A percentile compares a stretch with the other conserved stretches of the same genome.
Conservation (phyloP, 2,888 invertebrate species). For the Pseudococcus jackbeardsleyi region DNA sequence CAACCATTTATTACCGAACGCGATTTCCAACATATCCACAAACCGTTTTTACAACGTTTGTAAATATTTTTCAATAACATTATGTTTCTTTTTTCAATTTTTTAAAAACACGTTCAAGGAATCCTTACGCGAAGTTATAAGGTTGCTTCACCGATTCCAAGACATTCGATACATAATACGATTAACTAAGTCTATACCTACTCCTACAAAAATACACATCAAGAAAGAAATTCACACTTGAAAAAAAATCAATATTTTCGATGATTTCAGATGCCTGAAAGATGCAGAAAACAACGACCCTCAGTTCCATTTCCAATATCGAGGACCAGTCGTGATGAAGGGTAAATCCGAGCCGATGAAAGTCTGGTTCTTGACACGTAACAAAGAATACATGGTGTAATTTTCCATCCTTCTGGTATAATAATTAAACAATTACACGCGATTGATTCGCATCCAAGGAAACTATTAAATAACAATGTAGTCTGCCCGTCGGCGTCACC, state of each 20-base stretch:
- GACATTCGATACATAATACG: slow-evolving; percentile 21
- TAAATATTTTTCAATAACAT: not conserved
- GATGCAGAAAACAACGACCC: slow-evolving; percentile 87
- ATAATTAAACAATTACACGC: slow-evolving; percentile 51
- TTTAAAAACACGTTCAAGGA: slow-evolving; percentile 33
- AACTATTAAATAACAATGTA: slow-evolving; percentile 46
- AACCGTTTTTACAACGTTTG: not conserved
- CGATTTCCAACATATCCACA: not conserved
- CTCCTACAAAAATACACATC: not conserved
- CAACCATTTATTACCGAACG: slow-evolving; percentile 24
- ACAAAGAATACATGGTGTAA: slow-evolving; percentile 66
- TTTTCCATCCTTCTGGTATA: not conserved
- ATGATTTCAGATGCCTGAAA: slow-evolving; percentile 80
- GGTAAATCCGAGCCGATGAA: slow-evolving; percentile 95
- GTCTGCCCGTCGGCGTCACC: not conserved
- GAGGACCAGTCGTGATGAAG: slow-evolving; percentile 93
- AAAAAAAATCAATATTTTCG: not conserved
- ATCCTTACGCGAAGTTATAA: slow-evolving; percentile 41
- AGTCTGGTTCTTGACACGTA: slow-evolving; percentile 85
- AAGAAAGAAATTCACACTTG: not conserved
- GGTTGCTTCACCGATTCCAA: slow-evolving; percentile 2
- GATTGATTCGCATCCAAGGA: slow-evolving; percentile 49
- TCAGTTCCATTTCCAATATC: slow-evolving; percentile 85
- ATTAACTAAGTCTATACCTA: not conserved
- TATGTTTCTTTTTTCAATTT: not conserved